phyloP scores from a whole-genome alignment of 2,797 vertebrate species.

The Telmatherina bonti region DNA sequence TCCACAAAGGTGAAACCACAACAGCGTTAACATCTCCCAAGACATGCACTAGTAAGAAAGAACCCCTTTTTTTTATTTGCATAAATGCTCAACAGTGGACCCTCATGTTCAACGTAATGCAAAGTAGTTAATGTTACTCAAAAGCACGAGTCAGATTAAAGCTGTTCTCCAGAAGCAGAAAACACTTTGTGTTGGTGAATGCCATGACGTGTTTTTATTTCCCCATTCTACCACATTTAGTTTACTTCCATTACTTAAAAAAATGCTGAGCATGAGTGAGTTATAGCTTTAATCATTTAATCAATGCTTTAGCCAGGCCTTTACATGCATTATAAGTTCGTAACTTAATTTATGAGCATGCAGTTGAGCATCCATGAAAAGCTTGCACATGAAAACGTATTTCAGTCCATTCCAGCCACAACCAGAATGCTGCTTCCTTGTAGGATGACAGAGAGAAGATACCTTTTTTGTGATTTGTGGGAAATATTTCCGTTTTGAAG shows the following conservation, averaged over 20 bases:
- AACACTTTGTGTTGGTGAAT: constrained; percentile 34
- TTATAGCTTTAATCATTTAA: constrained; percentile 23
- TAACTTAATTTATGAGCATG: constrained; percentile 30
- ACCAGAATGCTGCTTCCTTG: constrained; percentile 20
- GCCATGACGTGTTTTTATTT: neutral
- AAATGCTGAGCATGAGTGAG: constrained; percentile 12
- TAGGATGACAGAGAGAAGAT: constrained; percentile 63
- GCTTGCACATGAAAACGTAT: constrained; percentile 47
- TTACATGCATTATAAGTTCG: constrained; percentile 39
- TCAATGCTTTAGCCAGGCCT: neutral
- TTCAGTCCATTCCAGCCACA: constrained; percentile 49
- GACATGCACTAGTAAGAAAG: constrained; percentile 76
- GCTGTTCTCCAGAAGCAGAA: constrained; percentile 44
- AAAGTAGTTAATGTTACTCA: constrained; percentile 59
- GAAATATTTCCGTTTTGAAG: constrained; percentile 91
- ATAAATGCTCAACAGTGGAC: constrained; percentile 77
- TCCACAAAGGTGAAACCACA: constrained; percentile 63
- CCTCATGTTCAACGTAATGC: constrained; percentile 54
- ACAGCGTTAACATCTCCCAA: constrained; percentile 71
- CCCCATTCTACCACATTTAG: constrained; percentile 21
- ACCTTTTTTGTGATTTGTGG: constrained; percentile 90
- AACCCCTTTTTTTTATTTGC: constrained; percentile 60
- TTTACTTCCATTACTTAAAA: neutral
- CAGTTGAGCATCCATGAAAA: constrained; percentile 51
- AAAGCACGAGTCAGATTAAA: constrained; percentile 46